Evolutionary conservation across 2,113 vertebrate genomes (phyloP).

Genomic region (Mirza zaza): DNA sequence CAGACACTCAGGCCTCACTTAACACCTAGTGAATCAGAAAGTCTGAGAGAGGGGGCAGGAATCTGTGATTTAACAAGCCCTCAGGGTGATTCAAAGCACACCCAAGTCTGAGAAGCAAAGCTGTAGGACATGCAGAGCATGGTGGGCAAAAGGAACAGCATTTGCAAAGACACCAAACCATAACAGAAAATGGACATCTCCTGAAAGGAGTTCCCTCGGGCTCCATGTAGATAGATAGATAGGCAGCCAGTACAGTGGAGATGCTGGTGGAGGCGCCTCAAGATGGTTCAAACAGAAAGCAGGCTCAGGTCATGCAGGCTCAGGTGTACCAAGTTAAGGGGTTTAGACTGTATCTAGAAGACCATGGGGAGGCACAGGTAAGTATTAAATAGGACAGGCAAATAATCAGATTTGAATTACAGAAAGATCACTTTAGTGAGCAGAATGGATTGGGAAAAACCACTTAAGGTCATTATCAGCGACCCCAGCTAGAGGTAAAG

Average conservation of each 20-base stretch:
- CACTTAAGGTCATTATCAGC: not conserved
- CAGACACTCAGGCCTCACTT: not conserved
- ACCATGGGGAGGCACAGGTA: not conserved
- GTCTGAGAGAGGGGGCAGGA: not conserved
- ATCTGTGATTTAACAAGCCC: not conserved
- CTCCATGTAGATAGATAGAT: not conserved
- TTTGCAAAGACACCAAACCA: not conserved
- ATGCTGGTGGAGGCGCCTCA: not conserved
- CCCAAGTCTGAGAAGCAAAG: not conserved
- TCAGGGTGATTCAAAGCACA: not conserved
- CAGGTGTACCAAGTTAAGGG: not conserved
- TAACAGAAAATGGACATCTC: not conserved
- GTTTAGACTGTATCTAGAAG: not conserved
- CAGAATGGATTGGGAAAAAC: not conserved
- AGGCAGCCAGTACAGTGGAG: not conserved
- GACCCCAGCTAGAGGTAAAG: not conserved
- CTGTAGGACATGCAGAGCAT: not conserved
- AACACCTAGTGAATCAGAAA: not conserved
- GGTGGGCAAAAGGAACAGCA: not conserved
- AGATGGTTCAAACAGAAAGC: not conserved
- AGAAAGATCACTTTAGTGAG: not conserved
- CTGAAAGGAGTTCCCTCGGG: not conserved
- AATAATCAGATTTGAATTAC: slow-evolving; percentile 13
- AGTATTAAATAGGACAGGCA: slow-evolving; percentile 15
- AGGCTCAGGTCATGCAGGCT: not conserved